Base-by-base conservation (phyloP, 53 echinoderm and acorn worm genomes). In the Astropecten irregularis region DNA sequence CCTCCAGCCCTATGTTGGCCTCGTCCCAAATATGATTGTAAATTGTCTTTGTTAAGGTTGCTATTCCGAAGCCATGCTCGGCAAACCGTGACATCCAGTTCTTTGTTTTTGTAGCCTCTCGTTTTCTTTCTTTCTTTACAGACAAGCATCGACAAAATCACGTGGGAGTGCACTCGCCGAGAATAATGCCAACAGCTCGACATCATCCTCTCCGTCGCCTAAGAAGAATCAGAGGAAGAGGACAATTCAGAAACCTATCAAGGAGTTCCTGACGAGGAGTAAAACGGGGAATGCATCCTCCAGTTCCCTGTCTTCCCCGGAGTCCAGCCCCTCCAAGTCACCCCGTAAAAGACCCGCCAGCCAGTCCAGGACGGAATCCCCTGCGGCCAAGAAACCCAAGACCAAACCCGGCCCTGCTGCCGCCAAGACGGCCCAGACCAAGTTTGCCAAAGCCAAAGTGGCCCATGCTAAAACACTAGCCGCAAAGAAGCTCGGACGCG, bases 131-230 rank as follows among this genome's bases (percentile, higher is more conserved):
- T 67, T 25, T 44, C 20, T 21, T 37, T 68, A n/a, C 51, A 85
- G 86, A 76, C 74, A 85, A 85, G 66, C 50, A 27, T 27, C 76
- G 30, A 66, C 76, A n/a, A n/a, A 76, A 38, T 47, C 54, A 26
- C 59, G 76, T 18, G 50, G 86, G 37, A 54, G 86, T 40, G 86
- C 86, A 11, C 76, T 85, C 2, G 73, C 86, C 5, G 86, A 85
- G 64, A 85, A 85, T 42, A 74, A 85, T 21, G 74, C 74, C 52
- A 73, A 85, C 51, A 66, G 76, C 51, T 40, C 86, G 19, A 29
- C 66, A 7, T 44, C 61, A 14, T 49, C 86, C 2, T 63, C 86
- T 16, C 57, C 85, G 21, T 31, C 68, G 18, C 56, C 68, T 1
- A 83, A 66, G 35, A 50, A 63, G 23, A 30, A 35, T 20, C 58